phyloP scores from a whole-genome alignment of 2,113 vertebrate species.

The Odocoileus hemionus region DNA sequence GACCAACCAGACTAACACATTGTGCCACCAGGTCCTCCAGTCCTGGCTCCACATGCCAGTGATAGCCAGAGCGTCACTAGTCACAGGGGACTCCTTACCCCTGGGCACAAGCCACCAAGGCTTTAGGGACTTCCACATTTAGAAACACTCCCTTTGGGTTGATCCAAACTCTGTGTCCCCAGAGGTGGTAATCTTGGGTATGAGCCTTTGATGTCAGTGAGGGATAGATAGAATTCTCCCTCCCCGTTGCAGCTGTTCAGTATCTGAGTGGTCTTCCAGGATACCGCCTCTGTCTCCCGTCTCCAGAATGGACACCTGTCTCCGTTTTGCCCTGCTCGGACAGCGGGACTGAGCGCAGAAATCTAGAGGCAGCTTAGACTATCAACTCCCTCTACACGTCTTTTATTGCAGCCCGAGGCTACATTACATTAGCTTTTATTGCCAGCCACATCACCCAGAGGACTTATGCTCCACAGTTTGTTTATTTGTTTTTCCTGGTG shows the following conservation, averaged over 20 bases:
- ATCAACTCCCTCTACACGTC: constrained; percentile 21
- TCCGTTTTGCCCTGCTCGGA: background rate
- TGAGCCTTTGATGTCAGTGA: background rate
- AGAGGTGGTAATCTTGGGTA: background rate
- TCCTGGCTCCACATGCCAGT: background rate
- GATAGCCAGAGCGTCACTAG: accelerated
- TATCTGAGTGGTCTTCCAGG: background rate
- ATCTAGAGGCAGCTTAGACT: background rate
- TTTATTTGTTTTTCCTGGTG: constrained; percentile 58
- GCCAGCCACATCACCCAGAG: constrained; percentile 62
- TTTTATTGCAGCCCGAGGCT: constrained; percentile 52
- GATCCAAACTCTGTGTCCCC: background rate
- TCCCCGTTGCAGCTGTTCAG: background rate
- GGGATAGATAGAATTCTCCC: background rate
- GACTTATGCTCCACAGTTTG: constrained; percentile 36
- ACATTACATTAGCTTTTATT: constrained; percentile 65
- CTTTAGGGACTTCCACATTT: background rate
- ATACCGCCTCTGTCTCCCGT: background rate
- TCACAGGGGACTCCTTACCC: background rate
- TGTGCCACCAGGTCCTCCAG: background rate
- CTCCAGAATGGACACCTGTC: background rate
- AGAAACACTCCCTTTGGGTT: background rate
- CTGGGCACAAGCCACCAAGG: background rate
- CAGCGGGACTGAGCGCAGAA: background rate
- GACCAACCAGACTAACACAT: background rate